phyloP scores from a whole-genome alignment of 1,140 invertebrate genomes.

The Penaeus chinensis region DNA sequence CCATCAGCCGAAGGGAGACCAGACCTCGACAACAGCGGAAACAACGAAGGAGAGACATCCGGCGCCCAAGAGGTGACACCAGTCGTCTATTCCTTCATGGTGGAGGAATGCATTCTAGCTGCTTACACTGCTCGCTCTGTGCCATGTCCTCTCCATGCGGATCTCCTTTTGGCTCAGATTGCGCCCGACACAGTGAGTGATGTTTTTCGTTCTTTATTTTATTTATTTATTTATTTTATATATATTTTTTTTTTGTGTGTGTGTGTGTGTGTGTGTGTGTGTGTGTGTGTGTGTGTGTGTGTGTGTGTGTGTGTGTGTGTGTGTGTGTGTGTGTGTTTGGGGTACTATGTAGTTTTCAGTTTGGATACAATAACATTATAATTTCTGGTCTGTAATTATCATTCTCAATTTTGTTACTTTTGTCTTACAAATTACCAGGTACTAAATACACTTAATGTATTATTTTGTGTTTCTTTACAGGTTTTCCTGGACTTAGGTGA shows the following conservation, averaged over 20 bases:
- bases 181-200: slow-evolving; percentile 83
- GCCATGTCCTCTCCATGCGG: slow-evolving; percentile 80
- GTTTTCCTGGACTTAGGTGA: slow-evolving; percentile 75
- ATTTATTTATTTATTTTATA: slow-evolving; percentile 15
- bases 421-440: too few relatives aligned
- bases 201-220: slow-evolving; percentile 27
- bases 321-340: too few relatives aligned
- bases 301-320: too few relatives aligned
- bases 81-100: slow-evolving; percentile 74
- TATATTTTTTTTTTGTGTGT: slow-evolving; percentile 22
- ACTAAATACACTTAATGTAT: background rate
- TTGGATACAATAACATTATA: too few relatives aligned
- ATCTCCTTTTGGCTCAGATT: slow-evolving; percentile 79
- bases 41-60: slow-evolving; percentile 58
- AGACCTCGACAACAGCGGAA: slow-evolving; percentile 67
- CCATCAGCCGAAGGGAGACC: slow-evolving; percentile 85
- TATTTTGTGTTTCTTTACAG: background rate
- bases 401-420: too few relatives aligned
- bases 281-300: too few relatives aligned
- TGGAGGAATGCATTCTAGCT: slow-evolving; percentile 94
- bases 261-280: too few relatives aligned
- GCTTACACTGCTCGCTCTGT: slow-evolving; percentile 80
- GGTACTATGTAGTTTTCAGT: too few relatives aligned
- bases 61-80: slow-evolving; percentile 62
- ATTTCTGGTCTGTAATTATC: too few relatives aligned